Conservation (phyloP, 2,888 invertebrate genomes). For the Heliconius ethilla region DNA sequence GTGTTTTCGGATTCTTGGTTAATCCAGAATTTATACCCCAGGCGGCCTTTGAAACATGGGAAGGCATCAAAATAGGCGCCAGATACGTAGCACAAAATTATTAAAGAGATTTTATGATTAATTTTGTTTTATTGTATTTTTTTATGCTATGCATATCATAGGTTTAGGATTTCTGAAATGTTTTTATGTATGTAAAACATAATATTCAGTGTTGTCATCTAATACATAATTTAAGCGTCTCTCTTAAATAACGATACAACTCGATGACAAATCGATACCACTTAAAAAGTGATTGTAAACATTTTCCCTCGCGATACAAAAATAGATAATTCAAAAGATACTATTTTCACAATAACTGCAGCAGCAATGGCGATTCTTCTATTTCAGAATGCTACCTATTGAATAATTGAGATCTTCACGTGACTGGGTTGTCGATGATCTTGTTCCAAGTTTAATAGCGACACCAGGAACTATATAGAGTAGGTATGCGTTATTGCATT, state of each 20-base stretch:
- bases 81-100: conserved; percentile 55
- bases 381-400: conserved; percentile 21
- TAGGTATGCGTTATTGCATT: conserved; percentile 11
- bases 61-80: conserved; percentile 80
- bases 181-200: neutral
- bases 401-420: conserved; percentile 25
- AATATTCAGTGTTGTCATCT: too few species aligned
- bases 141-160: neutral
- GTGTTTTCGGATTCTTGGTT: conserved; percentile 36
- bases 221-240: neutral
- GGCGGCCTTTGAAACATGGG: conserved; percentile 83
- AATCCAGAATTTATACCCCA: conserved; percentile 76
- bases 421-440: conserved; percentile 20
- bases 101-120: neutral
- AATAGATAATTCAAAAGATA: conserved; percentile 14
- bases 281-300: neutral
- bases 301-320: neutral
- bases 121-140: neutral
- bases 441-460: conserved; percentile 9
- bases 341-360: conserved; percentile 19
- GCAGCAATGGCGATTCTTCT: conserved; percentile 8
- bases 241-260: neutral
- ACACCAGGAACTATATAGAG: conserved; percentile 2
- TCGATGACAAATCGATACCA: neutral
- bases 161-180: neutral